A percentile compares a stretch with the other conserved stretches of the same genome.
Conservation (phyloP, 2,888 invertebrate species). For the Anaspis maculata region DNA sequence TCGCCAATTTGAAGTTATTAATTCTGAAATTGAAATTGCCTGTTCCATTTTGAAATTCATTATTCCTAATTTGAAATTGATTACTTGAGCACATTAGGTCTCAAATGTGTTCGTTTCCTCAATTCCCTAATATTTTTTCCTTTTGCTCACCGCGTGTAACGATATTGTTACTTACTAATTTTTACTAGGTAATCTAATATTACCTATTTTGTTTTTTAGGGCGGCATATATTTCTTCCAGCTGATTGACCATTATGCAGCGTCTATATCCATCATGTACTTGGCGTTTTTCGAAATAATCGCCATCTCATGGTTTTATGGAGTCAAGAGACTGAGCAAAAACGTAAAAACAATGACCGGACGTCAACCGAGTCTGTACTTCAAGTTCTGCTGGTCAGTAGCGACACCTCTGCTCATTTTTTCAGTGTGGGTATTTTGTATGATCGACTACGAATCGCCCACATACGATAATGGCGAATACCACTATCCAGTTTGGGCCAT, state of each 20-base stretch:
- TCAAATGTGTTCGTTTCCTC: too few species aligned
- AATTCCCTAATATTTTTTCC: too few species aligned
- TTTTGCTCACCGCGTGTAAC: too few species aligned
- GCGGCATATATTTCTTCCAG: conserved; percentile 89
- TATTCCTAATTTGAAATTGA: too few species aligned
- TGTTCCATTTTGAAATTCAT: too few species aligned
- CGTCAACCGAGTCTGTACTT: conserved; percentile 71
- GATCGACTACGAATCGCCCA: conserved; percentile 79
- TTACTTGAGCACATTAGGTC: too few species aligned
- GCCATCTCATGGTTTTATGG: conserved; percentile 91
- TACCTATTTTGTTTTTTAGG: conserved; percentile 43
- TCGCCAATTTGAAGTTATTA: too few species aligned
- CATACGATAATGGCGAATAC: conserved; percentile 72
- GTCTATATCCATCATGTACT: conserved; percentile 81
- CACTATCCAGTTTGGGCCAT: conserved; percentile 80
- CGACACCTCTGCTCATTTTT: conserved; percentile 72
- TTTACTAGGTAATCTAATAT: too few species aligned
- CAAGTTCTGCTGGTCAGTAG: conserved; percentile 76
- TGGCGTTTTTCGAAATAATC: conserved; percentile 89
- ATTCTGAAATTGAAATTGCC: too few species aligned
- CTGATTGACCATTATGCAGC: conserved; percentile 91
- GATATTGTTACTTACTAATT: too few species aligned
- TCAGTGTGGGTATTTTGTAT: conserved; percentile 83
- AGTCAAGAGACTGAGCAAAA: conserved; percentile 66
- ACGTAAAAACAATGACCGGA: conserved; percentile 87